These are phyloP conservation scores for Diarsia dahlii DNA, from an alignment of 2,888 invertebrate species.

Conservation along the genomic window DNA sequence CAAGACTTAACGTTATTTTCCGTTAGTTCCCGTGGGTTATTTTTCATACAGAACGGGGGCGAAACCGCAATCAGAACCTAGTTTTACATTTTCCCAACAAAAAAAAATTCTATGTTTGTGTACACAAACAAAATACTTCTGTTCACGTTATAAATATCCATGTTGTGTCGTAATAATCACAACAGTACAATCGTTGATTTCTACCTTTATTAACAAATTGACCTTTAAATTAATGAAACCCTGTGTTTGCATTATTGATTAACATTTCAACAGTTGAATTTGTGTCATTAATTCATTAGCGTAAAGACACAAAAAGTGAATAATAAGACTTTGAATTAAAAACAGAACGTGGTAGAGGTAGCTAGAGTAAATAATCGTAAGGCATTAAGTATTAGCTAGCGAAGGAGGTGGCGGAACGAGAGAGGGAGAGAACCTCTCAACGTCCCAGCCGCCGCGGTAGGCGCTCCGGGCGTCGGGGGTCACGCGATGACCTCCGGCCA, in stretches of 20 bases:
- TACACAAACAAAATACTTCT: too few species aligned
- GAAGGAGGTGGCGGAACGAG: too few species aligned
- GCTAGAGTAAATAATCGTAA: neutral
- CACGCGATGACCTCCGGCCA: too few species aligned
- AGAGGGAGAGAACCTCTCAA: too few species aligned
- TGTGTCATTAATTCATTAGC: constrained; percentile 35
- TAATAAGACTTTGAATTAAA: neutral
- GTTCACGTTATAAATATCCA: neutral
- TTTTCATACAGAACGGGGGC: neutral
- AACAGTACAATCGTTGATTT: neutral
- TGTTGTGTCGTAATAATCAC: neutral
- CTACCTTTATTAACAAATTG: constrained; percentile 4
- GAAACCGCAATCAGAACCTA: neutral
- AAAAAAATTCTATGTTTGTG: neutral
- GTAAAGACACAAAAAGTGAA: neutral
- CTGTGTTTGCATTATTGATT: constrained; percentile 26
- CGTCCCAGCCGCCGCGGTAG: too few species aligned
- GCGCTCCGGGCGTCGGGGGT: too few species aligned
- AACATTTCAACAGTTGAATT: constrained; percentile 22
- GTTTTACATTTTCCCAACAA: neutral
- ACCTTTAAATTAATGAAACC: constrained; percentile 27
- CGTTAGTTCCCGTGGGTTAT: too few species aligned
- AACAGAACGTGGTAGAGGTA: neutral
- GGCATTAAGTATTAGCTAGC: too few species aligned
- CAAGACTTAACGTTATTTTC: neutral